Conservation (phyloP, 2,888 invertebrate species). For the Luperina testacea region DNA sequence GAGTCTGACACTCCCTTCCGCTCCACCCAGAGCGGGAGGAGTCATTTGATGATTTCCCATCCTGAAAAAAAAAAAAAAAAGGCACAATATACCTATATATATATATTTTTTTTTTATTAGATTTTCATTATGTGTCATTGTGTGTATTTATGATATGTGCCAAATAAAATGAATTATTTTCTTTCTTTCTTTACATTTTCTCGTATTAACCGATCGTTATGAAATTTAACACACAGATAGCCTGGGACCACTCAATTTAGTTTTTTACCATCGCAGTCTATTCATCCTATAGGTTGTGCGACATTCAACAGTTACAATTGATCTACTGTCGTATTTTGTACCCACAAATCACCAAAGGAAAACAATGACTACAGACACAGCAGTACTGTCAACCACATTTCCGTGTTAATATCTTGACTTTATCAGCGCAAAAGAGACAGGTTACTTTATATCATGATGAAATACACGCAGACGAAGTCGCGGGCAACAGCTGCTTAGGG, state of each 20-base stretch:
- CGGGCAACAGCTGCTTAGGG: neutral
- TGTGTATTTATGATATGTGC: neutral
- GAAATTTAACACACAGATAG: neutral
- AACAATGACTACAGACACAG: neutral
- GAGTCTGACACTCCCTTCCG: too few species aligned
- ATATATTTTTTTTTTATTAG: too few species aligned
- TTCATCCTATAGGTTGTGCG: too few species aligned
- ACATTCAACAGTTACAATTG: neutral
- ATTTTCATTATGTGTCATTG: neutral
- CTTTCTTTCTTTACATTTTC: neutral
- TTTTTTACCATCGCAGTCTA: neutral
- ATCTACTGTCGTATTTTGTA: neutral
- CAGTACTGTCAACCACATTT: neutral
- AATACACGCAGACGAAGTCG: neutral
- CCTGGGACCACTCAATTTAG: neutral
- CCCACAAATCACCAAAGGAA: neutral
- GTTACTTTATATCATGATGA: neutral
- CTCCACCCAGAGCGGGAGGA: too few species aligned
- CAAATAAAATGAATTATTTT: neutral
- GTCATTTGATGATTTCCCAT: too few species aligned
- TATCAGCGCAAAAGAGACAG: neutral
- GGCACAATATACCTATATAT: too few species aligned
- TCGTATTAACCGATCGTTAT: neutral
- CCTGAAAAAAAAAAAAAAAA: too few species aligned
- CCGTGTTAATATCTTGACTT: neutral